Percentiles rank a stretch among this genome's conserved stretches.
Evolutionary conservation across 2,797 vertebrate species (phyloP).

Genomic region (Falco rusticolus): DNA sequence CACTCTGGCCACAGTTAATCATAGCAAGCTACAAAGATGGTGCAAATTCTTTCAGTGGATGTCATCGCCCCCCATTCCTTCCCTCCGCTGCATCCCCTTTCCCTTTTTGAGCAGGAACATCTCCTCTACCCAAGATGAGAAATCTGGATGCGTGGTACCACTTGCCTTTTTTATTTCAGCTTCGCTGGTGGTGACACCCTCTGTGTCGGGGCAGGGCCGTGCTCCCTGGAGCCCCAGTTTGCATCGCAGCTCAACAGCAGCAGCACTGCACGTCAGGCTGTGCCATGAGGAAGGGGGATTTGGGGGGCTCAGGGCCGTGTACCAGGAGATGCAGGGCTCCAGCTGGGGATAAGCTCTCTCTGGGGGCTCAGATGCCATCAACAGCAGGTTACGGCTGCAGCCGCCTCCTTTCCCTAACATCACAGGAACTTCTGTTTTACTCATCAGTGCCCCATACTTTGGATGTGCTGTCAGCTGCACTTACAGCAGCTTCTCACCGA

Average conservation of each 20-base stretch:
- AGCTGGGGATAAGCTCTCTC: accelerated
- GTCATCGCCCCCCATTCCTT: background rate
- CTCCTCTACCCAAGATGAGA: background rate
- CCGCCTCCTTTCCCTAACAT: background rate
- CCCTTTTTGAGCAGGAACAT: background rate
- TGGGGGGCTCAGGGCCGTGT: accelerated
- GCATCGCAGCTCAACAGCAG: background rate
- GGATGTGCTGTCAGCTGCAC: background rate
- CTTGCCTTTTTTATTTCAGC: background rate
- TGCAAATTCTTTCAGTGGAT: slow-evolving; percentile 14
- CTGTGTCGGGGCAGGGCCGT: background rate
- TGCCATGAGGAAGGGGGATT: background rate
- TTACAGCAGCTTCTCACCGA: background rate
- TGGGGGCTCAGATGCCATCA: accelerated
- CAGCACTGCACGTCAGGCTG: accelerated
- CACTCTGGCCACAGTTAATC: slow-evolving; percentile 44
- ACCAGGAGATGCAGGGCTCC: accelerated
- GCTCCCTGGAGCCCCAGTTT: accelerated
- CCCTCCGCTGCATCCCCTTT: background rate
- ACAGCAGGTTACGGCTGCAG: background rate
- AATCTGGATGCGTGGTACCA: background rate
- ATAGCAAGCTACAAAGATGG: slow-evolving; percentile 8
- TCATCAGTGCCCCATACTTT: background rate
- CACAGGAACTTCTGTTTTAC: background rate
- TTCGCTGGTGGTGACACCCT: background rate